Evolutionary conservation across 2,113 vertebrate species (phyloP).

Genomic region (Tetrax tetrax): DNA sequence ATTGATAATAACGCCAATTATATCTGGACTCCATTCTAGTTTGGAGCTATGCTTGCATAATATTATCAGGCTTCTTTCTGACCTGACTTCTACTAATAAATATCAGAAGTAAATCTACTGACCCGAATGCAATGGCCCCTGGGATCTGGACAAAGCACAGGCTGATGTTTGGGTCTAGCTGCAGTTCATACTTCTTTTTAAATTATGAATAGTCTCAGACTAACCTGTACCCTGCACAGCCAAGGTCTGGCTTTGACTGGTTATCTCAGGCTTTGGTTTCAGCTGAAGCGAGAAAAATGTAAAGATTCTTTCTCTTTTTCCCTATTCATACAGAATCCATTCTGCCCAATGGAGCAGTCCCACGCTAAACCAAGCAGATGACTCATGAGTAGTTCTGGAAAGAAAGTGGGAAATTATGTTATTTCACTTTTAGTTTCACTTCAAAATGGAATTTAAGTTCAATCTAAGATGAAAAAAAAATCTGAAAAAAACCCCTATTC

Average conservation of each 20-base stretch:
- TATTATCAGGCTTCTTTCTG: neutral
- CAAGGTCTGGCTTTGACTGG: neutral
- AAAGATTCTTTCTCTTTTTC: neutral
- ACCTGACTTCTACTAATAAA: neutral
- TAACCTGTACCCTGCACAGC: neutral
- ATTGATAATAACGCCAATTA: neutral
- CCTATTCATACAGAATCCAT: neutral
- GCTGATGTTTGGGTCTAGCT: neutral
- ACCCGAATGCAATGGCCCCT: neutral
- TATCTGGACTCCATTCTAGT: conserved; percentile 11
- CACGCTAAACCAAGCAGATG: neutral
- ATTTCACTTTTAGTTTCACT: neutral
- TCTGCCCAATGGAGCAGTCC: neutral
- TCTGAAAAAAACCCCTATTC: neutral
- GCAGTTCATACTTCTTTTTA: neutral
- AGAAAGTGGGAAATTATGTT: neutral
- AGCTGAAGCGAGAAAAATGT: conserved; percentile 11
- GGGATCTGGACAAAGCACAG: neutral
- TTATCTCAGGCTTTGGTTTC: conserved; percentile 7
- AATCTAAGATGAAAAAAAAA: neutral
- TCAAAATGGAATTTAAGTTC: neutral
- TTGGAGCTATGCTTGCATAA: neutral
- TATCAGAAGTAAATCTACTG: neutral
- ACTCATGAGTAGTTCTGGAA: neutral
- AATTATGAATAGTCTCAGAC: neutral